Base-by-base conservation (phyloP, 2,113 vertebrate species). In the Panthera uncia region DNA sequence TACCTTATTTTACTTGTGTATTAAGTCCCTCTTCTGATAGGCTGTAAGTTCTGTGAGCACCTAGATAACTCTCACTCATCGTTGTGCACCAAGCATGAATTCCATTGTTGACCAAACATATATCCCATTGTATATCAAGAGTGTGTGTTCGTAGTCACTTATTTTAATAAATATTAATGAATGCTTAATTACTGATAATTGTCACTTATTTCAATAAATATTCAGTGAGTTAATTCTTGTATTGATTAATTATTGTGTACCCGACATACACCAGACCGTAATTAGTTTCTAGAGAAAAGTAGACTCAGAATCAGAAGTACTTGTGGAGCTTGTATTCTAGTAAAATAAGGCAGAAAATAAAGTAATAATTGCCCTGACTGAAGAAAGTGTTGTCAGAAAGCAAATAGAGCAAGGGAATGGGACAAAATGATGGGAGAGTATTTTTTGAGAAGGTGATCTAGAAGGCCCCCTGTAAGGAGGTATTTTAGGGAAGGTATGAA, bases 171-270 rank as follows among this genome's bases (percentile, higher is more conserved):
- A 81, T 65, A 52, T 52, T 85, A 63, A 14, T 50, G 41, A 21
- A 61, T 36, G 65, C 48, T 85, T 95, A 73, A 29, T 83, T 7
- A 21, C 10, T 63, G 61, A 50, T 90, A 66, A 31, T 69, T 50
- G n/a, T 66, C 33, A 50, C 5, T 94, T 82, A 81, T 89, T 94
- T 94, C 36, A 71, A n/a, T 45, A 94, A 94, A 63, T 68, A 82
- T 85, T 89, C 57, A 52, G 16, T 19, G 13, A 41, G 83, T 61
- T 96, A 57, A 83, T 87, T 87, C 23, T 93, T 93, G 25, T 1
- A 71, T 25, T 57, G 79, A 85, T 36, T 85, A 74, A 41, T 76
- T 91, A 76, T 50, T 74, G 5, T 95, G 4, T 88, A 18, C n/a
- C 18, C 36, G 31, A 55, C 61, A 52, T 38, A 15, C 89, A 3